Evolutionary conservation across 1,140 invertebrate genomes (phyloP), one percentile per base, ranked within the genome.

Genomic region (Papilio polyxenes): DNA sequence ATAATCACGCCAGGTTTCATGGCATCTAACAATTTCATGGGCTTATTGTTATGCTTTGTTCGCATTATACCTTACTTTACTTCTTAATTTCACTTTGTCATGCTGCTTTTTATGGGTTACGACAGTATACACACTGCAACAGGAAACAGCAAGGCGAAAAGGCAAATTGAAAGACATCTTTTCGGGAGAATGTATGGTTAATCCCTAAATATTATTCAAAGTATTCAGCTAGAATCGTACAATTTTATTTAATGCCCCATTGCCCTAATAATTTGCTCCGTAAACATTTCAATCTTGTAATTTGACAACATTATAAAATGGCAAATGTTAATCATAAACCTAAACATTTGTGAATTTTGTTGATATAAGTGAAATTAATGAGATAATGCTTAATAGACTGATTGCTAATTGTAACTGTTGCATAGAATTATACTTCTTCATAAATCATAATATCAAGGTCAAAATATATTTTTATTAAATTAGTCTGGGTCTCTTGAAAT

Each of bases 121-220:
- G 95, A 95, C 95, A 97, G 96, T 96, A 95, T 96, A 96, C 96
- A 96, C 96, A 94, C 95, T 95, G 93, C 96, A 96, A 95, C 96
- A 96, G 94, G 96, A 96, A 94, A 95, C 96, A 90, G 95, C 95
- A 92, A 96, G 96, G 95, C 96, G 96, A 95, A 96, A 96, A 95
- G 96, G 96, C 91, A 96, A 96, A 96, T 95, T 97, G 95, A 96
- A 96, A 96, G 96, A 96, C 95, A 96, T 96, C 95, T 96, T 96
- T 95, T 95, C 96, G 89, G 96, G 96, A 92, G 96, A 96, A 95
- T 96, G 96, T 95, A 96, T 96, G 95, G 95, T 95, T 96, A 95
- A 91, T 94, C 92, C 94, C 94, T 95, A 90, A 93, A 89, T 92
- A 92, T 84, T 92, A 90, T 88, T 88, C 87, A 89, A 87, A 88